Conservation (phyloP, 2,113 vertebrate genomes). For the Ophthalmolycus amberensis region DNA sequence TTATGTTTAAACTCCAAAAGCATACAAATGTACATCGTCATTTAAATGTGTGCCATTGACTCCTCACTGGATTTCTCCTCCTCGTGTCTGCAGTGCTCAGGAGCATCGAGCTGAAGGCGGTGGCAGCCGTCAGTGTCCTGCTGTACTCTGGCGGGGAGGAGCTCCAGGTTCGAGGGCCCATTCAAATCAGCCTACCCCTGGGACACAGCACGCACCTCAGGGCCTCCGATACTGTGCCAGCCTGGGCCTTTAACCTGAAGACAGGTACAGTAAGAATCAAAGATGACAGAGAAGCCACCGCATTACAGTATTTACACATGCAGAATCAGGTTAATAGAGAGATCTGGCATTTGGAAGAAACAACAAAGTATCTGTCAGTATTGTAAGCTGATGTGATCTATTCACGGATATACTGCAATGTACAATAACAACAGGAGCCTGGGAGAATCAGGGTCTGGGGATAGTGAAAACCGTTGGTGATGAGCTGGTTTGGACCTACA, state of each 20-base stretch:
- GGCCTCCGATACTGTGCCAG: conserved; percentile 86
- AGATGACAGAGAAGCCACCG: too few relatives aligned
- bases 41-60: neutral
- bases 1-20: neutral
- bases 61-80: neutral
- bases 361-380: neutral
- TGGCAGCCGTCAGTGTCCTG: conserved; percentile 88
- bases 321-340: neutral
- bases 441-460: conserved; percentile 91
- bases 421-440: conserved; percentile 83
- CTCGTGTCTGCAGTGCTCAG: conserved; percentile 81
- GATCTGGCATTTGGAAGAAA: neutral
- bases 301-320: neutral
- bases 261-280: conserved; percentile 81
- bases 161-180: conserved; percentile 87
- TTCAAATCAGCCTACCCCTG: conserved; percentile 91
- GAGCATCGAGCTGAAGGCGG: conserved; percentile 87
- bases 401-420: neutral
- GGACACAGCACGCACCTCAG: conserved; percentile 73
- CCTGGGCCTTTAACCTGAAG: conserved; percentile 91
- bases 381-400: neutral
- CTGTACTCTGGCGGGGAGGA: conserved; percentile 86
- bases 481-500: conserved; percentile 89
- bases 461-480: conserved; percentile 82
- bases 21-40: neutral